Evolutionary conservation across 2,113 vertebrate genomes (phyloP), one percentile per base, ranked within the genome.

Genomic region (Atherinomorus stipes): DNA sequence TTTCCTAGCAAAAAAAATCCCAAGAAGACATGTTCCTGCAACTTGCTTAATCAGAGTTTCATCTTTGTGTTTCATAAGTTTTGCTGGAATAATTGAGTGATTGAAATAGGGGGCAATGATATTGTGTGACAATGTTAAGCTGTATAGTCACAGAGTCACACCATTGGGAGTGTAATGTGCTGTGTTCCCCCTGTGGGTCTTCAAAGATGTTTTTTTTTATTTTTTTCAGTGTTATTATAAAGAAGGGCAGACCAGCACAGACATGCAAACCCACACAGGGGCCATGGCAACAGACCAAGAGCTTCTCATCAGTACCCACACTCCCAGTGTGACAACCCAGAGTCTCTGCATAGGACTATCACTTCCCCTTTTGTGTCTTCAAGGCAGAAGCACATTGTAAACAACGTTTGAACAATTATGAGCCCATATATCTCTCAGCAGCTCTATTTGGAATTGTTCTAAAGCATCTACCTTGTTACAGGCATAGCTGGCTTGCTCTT

Each of bases 401-500:
- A 92, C 84, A 91, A 71, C 64, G 62, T 86, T 90, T 87, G 70
- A 80, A 86, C 84, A 86, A 88, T 89, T 85, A 90, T 63, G 62
- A 74, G 79, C 56, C 81, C 79, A 72, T 71, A 67, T 66, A 74
- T 81, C 77, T 83, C 62, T 67, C 74, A 61, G 74, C 60, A 73
- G 76, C 38, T 70, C 40, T 78, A 73, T 68, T 63, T 79, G 71
- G 73, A 75, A 66, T 70, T 34, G 56, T 76, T 82, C 76, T 65
- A 75, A 80, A 69, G 49, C 21, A 52, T 73, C 71, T 66, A 76
- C 83, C 83, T 81, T 85, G 57, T 80, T 78, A 86, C 51, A 23
- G 71, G 11, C 70, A 70, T 44, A 19, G 60, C 61, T 56, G 47
- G 38, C 70, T 54, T 66, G 71, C 80, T 68, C 65, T 78, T 13